Base-by-base conservation (phyloP, 2,113 vertebrate genomes). In the Ophiodon elongatus region DNA sequence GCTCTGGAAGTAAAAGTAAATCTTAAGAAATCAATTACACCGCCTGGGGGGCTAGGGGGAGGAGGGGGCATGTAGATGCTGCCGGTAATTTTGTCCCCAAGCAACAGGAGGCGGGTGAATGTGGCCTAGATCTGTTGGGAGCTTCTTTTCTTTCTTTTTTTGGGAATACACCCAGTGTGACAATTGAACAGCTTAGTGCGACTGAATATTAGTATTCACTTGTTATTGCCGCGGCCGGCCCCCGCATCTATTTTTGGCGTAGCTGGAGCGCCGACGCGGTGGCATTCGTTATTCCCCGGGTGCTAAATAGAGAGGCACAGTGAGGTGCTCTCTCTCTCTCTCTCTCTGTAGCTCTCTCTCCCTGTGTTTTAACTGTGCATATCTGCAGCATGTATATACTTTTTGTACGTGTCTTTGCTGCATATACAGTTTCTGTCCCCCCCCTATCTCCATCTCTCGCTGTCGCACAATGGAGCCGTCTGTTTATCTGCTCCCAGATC, bases 201-300 rank as follows among this genome's bases (percentile, higher is more conserved):
- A 73, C 72, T 78, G 80, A 76, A 84, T 88, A 81, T 92, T 87
- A 90, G 85, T 65, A 84, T 88, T 90, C 79, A 76, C 47, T 79
- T 82, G 71, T 89, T 89, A 85, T 85, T 88, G 82, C 85, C 67
- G 72, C 15, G 73, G 60, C 70, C 52, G 10, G 60, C 82, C 76
- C 80, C 76, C 52, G 23, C 74, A 65, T 91, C 88, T 94, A 92
- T 92, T 94, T 93, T 87, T 91, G 92, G 89, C 83, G 79, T 82
- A 80, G 87, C 77, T 57, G 85, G 79, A 89, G 75, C 83, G 64
- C 67, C 54, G 59, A 66, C 83, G 65, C 80, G 69, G 70, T 76
- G 83, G 82, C 83, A 67, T 84, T 88, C 62, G 73, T 90, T 89
- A 78, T 77, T 90, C 81, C 71, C 81, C 54, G 27, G 79, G 65